These are phyloP conservation scores for Agonopterix subpropinquella DNA, from an alignment of 2,888 invertebrate genomes.

Conservation along the genomic window DNA sequence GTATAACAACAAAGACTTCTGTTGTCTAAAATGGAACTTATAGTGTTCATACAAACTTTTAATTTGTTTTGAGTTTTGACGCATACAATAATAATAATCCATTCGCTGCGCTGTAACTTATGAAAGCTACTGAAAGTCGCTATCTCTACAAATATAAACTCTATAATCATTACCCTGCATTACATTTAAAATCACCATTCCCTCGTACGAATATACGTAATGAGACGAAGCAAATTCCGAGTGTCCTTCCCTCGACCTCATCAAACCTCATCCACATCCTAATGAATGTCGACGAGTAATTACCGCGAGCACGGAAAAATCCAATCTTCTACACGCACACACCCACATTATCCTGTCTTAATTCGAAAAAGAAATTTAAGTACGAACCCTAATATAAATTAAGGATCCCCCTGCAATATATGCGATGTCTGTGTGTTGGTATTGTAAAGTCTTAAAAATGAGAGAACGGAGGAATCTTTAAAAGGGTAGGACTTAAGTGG, in stretches of 20 bases:
- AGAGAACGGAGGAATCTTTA: conserved; percentile 72
- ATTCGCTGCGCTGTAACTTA: no score
- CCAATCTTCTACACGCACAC: conserved; percentile 48
- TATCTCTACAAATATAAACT: no score
- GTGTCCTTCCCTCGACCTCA: conserved; percentile 27
- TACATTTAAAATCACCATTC: no score
- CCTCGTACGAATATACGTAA: no score
- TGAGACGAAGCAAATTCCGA: neutral
- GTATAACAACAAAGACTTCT: no score
- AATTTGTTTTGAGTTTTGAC: no score
- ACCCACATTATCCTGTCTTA: conserved; percentile 19
- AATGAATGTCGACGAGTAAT: conserved; percentile 55
- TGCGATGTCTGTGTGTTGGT: conserved; percentile 58
- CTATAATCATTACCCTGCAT: no score
- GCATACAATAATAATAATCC: no score
- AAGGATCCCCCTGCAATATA: conserved; percentile 48
- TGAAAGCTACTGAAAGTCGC: no score
- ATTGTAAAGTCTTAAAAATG: conserved; percentile 76
- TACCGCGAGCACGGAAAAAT: conserved; percentile 70
- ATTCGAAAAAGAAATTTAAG: conserved; percentile 29
- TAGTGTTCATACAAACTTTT: no score
- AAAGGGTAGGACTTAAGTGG: conserved; percentile 73
- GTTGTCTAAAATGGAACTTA: no score
- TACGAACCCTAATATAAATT: conserved; percentile 49
- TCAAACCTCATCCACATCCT: conserved; percentile 47